phyloP scores from a whole-genome alignment of 2,888 invertebrate species.

The Ametastegia equiseti region DNA sequence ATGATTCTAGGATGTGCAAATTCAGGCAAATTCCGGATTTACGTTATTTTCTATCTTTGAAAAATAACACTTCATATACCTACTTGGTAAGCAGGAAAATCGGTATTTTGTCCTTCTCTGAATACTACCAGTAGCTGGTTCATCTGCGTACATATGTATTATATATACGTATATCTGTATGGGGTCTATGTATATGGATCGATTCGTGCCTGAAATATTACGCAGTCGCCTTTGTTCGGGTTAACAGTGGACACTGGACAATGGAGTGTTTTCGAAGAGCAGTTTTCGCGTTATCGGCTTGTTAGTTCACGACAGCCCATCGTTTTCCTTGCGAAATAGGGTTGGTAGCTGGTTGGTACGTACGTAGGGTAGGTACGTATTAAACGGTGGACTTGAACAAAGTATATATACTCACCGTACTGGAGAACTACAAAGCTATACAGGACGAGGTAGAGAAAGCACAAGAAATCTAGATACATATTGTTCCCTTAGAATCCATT shows the following conservation, averaged over 20 bases:
- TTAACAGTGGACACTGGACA: slow-evolving; percentile 12
- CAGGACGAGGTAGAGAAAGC: not conserved
- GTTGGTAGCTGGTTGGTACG: not conserved
- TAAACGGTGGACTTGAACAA: not conserved
- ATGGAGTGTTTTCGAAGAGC: slow-evolving; percentile 21
- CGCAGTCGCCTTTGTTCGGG: slow-evolving; percentile 11
- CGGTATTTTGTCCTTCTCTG: not conserved
- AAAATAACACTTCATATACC: not conserved
- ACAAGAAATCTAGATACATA: not conserved
- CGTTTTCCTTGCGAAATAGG: not conserved
- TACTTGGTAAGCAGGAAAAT: no score
- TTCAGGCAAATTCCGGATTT: not conserved
- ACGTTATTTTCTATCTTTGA: not conserved
- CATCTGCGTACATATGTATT: not conserved
- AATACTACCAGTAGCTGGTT: not conserved
- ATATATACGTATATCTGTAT: not conserved
- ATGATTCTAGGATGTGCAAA: not conserved
- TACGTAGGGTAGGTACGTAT: not conserved
- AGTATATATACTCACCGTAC: not conserved
- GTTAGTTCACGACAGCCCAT: slow-evolving; percentile 1
- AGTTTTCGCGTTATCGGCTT: slow-evolving; percentile 17
- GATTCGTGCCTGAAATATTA: slow-evolving; percentile 33
- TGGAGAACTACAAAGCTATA: not conserved
- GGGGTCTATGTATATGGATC: not conserved
- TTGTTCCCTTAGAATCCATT: not conserved